Conservation (phyloP, 2,113 vertebrate genomes). For the Fulica atra region DNA sequence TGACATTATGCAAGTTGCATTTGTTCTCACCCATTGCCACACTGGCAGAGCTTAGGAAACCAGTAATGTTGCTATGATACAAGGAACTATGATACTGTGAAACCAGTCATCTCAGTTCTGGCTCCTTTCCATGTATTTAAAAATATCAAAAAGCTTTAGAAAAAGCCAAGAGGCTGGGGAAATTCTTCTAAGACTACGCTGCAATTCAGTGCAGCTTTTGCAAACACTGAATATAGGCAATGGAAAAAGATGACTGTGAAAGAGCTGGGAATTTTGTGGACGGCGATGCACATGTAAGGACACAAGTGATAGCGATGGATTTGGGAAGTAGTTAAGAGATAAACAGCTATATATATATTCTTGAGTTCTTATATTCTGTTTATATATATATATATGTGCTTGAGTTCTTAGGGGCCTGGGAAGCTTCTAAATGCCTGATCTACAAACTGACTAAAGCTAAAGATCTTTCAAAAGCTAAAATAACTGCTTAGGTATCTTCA, state of each 20-base stretch:
- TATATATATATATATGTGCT: background rate
- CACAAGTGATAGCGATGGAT: background rate
- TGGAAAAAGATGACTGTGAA: background rate
- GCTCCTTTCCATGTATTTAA: constrained; percentile 59
- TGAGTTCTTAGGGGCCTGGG: background rate
- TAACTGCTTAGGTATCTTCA: background rate
- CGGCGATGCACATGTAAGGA: background rate
- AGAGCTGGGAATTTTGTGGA: background rate
- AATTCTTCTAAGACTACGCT: constrained; percentile 16
- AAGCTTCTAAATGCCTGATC: background rate
- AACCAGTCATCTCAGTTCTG: constrained; percentile 49
- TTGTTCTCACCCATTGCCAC: constrained; percentile 44
- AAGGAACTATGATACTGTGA: no score
- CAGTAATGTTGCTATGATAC: constrained; percentile 63
- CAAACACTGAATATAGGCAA: background rate
- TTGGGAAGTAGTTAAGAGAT: background rate
- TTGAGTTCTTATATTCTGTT: no score
- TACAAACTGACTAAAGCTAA: background rate
- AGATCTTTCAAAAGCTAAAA: constrained; percentile 4
- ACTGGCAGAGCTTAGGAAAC: constrained; percentile 26
- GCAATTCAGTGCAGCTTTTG: constrained; percentile 3
- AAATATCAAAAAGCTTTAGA: constrained; percentile 65
- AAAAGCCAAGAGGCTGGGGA: constrained; percentile 19
- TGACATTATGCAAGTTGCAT: constrained; percentile 41
- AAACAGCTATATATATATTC: background rate